phyloP scores from a whole-genome alignment of 2,113 vertebrate species.

The Onychostoma macrolepis region DNA sequence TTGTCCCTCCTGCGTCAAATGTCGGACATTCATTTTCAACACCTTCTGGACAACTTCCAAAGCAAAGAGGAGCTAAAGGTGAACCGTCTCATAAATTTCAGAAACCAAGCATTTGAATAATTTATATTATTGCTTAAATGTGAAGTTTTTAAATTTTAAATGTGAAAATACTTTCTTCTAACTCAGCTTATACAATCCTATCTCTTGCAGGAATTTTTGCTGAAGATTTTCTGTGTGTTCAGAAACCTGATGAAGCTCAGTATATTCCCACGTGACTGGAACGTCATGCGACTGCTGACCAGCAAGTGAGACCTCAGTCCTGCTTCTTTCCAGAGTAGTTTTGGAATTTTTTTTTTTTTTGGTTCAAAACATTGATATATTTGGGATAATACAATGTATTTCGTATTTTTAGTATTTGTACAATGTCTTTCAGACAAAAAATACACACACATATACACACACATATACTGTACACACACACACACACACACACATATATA shows the following conservation, averaged over 20 bases:
- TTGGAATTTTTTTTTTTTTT: neutral
- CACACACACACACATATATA: too few species aligned
- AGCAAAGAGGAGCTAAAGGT: slow-evolving; percentile 99
- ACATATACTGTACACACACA: too few species aligned
- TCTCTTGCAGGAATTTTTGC: slow-evolving; percentile 86
- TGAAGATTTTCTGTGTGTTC: slow-evolving; percentile 97
- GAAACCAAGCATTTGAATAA: neutral
- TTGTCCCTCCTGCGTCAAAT: slow-evolving; percentile 96
- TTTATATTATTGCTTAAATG: neutral
- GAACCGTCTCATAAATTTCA: slow-evolving; percentile 11
- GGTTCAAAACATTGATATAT: neutral
- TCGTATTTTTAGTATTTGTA: neutral
- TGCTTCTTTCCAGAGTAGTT: neutral
- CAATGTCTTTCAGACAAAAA: neutral
- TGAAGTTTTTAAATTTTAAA: neutral
- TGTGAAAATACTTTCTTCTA: neutral
- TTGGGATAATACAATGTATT: neutral
- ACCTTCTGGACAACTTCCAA: slow-evolving; percentile 95
- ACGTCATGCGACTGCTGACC: slow-evolving; percentile 95
- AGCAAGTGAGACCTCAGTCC: slow-evolving; percentile 85
- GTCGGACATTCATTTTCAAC: slow-evolving; percentile 96
- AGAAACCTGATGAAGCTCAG: slow-evolving; percentile 98
- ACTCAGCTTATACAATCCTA: neutral
- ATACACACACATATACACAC: too few species aligned
- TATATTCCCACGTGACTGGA: slow-evolving; percentile 98